Percentiles rank a stretch among this genome's conserved stretches.
Conservation (phyloP, 2,888 invertebrate species). For the Cataglyphis albicans region DNA sequence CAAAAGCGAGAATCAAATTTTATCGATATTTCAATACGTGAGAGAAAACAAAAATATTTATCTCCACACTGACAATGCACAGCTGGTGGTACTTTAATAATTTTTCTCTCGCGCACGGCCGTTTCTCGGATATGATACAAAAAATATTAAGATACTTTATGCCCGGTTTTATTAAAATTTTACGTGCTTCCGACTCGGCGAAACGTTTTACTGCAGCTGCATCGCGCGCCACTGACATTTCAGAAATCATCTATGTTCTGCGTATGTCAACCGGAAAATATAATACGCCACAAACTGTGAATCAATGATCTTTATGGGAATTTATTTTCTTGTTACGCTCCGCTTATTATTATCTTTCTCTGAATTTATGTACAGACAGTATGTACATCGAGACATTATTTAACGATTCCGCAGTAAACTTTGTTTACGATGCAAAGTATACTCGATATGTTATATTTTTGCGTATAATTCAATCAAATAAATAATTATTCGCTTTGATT, state of each 20-base stretch:
- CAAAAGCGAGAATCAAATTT: not conserved
- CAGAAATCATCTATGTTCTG: constrained; percentile 40
- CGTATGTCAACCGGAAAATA: constrained; percentile 26
- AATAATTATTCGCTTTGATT: constrained; percentile 29
- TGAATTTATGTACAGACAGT: constrained; percentile 22
- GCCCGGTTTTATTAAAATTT: constrained; percentile 46
- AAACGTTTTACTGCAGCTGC: constrained; percentile 39
- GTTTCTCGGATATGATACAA: constrained; percentile 12
- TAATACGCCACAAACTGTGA: constrained; percentile 13
- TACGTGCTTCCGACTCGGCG: constrained; percentile 31
- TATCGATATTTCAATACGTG: not conserved
- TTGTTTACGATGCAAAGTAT: not conserved
- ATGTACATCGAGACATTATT: not conserved
- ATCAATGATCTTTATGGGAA: constrained; percentile 27
- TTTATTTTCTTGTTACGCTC: constrained; percentile 15
- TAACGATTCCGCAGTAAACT: not conserved
- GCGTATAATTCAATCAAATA: not conserved
- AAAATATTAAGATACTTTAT: constrained; percentile 48
- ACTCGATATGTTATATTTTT: not conserved
- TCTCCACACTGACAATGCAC: not conserved
- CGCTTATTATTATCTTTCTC: constrained; percentile 6
- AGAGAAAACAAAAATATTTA: constrained; percentile 28
- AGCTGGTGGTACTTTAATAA: constrained; percentile 26
- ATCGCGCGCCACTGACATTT: constrained; percentile 39
- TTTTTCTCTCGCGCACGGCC: constrained; percentile 12